Conservation (phyloP, 2,888 invertebrate species). For the Encarsia formosa region DNA sequence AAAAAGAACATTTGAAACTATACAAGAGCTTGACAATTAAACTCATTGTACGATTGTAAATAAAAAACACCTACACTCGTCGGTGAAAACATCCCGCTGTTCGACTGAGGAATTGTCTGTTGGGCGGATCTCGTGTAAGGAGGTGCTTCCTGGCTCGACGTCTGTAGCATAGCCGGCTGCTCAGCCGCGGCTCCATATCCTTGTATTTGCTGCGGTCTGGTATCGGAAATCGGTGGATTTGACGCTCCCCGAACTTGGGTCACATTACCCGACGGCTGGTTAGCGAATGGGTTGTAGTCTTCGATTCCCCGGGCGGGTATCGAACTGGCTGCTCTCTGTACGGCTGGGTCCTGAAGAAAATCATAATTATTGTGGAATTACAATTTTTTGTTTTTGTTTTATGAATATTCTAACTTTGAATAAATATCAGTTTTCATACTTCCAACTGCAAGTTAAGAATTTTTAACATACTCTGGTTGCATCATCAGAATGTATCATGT, state of each 20-base stretch:
- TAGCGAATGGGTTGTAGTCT: constrained; percentile 94
- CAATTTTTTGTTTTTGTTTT: too few species aligned
- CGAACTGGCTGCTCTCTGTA: constrained; percentile 82
- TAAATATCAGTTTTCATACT: too few species aligned
- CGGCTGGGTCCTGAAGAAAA: constrained; percentile 79
- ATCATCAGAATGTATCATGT: too few species aligned
- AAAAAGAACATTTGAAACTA: too few species aligned
- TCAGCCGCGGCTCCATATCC: constrained; percentile 33
- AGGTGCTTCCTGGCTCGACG: constrained; percentile 59
- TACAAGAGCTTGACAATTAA: too few species aligned
- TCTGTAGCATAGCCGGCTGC: constrained; percentile 80
- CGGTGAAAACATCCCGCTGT: constrained; percentile 37
- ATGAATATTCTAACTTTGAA: too few species aligned
- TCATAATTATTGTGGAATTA: too few species aligned
- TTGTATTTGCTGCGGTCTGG: background rate
- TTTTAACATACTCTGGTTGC: too few species aligned
- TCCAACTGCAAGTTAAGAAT: too few species aligned
- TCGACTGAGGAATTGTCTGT: constrained; percentile 50
- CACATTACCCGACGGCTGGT: constrained; percentile 59
- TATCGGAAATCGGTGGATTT: constrained; percentile 52
- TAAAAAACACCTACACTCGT: constrained; percentile 35
- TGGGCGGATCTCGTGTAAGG: constrained; percentile 65
- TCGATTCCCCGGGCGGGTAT: constrained; percentile 74
- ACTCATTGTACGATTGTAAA: constrained; percentile 8
- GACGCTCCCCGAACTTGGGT: constrained; percentile 53